Conservation (phyloP, 2,888 invertebrate species). For the Helobdella robusta region DNA sequence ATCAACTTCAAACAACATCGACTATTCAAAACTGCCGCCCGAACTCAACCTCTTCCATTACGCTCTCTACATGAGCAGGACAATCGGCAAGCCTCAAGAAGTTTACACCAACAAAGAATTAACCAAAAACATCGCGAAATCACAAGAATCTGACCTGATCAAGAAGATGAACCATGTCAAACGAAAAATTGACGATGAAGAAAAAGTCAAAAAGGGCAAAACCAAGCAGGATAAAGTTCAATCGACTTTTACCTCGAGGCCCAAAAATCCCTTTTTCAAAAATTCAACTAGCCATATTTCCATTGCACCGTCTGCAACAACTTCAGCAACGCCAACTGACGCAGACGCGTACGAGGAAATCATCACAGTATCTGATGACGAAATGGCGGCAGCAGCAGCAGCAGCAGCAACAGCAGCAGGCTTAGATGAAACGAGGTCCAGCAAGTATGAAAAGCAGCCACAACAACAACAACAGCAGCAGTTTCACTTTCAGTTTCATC, state of each 20-base stretch:
- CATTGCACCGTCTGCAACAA: too few relatives aligned
- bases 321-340: too few relatives aligned
- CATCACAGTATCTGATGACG: too few relatives aligned
- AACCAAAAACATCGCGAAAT: neutral
- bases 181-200: neutral
- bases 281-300: too few relatives aligned
- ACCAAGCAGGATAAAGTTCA: too few relatives aligned
- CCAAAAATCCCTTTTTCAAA: too few relatives aligned
- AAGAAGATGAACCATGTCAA: slow-evolving; percentile 3
- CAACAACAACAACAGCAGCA: too few relatives aligned
- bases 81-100: slow-evolving; percentile 35
- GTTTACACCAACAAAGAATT: neutral
- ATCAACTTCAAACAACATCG: slow-evolving; percentile 3
- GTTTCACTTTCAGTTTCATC: too few relatives aligned
- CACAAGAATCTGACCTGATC: neutral
- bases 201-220: neutral
- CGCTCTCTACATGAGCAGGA: slow-evolving; percentile 42
- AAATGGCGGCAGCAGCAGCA: slow-evolving; percentile 27
- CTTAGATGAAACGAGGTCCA: slow-evolving; percentile 18
- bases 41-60: slow-evolving; percentile 34
- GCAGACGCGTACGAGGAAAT: neutral
- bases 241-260: too few relatives aligned
- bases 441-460: too few relatives aligned
- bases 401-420: slow-evolving; percentile 27
- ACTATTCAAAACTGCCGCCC: slow-evolving; percentile 20